Percentiles rank a stretch among this genome's conserved stretches.
Evolutionary conservation across 2,797 vertebrate species (phyloP).

Genomic region (Poliocrania exsul): DNA sequence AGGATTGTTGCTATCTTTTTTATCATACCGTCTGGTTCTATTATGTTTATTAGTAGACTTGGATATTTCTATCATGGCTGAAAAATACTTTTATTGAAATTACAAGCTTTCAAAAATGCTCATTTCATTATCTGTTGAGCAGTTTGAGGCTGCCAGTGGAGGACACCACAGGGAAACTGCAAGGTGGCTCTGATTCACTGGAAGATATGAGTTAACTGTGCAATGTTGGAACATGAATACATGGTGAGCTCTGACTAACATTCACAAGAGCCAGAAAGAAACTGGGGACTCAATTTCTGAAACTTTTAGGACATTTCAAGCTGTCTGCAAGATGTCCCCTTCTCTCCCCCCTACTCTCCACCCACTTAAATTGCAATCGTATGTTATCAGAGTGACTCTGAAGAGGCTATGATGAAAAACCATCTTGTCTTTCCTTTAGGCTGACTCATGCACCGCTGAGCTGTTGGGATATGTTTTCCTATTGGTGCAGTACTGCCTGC

Average conservation of each 20-base stretch:
- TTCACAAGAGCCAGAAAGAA: neutral
- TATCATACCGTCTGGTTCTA: neutral
- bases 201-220: neutral
- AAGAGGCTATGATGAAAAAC: rapidly evolving
- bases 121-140: neutral
- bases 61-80: neutral
- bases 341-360: neutral
- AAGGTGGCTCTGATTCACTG: neutral
- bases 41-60: neutral
- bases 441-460: constrained; percentile 4
- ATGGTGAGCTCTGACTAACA: neutral
- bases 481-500: neutral
- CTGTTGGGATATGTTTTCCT: neutral
- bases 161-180: neutral
- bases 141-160: neutral
- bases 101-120: neutral
- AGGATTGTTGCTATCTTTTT: neutral
- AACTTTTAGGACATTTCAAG: constrained; percentile 22
- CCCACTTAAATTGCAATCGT: constrained; percentile 40
- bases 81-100: neutral
- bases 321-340: constrained; percentile 12
- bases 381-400: neutral
- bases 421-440: constrained; percentile 4
- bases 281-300: neutral
- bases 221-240: neutral